These are phyloP conservation scores for Chiloscyllium punctatum DNA, from an alignment of 2,797 vertebrate species.

Conservation along the genomic window DNA sequence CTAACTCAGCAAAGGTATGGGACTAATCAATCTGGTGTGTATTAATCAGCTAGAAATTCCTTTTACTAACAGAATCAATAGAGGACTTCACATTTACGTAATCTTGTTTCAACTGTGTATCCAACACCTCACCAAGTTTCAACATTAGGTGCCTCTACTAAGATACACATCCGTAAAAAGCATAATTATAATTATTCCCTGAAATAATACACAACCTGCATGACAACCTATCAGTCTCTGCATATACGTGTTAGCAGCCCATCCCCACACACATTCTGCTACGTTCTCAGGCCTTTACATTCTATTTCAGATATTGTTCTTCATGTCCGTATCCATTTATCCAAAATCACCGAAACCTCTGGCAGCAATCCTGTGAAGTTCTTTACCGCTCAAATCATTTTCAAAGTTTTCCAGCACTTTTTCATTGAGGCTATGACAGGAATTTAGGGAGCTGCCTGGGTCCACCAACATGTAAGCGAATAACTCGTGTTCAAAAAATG, in stretches of 20 bases:
- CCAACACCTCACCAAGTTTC: too few species aligned
- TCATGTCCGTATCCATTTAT: neutral
- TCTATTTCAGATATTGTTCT: neutral
- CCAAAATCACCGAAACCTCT: neutral
- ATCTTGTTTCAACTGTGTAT: too few species aligned
- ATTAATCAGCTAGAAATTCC: too few species aligned
- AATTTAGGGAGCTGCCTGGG: neutral
- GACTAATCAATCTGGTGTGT: too few species aligned
- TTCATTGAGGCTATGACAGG: neutral
- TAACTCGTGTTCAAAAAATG: neutral
- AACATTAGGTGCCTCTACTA: too few species aligned
- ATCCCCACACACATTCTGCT: neutral
- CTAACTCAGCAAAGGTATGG: too few species aligned
- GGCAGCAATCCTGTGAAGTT: neutral
- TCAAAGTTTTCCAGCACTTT: neutral
- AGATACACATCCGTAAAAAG: neutral
- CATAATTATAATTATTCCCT: neutral
- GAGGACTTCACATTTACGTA: too few species aligned
- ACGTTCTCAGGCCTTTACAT: neutral
- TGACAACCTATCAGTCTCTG: neutral
- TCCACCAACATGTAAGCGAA: neutral
- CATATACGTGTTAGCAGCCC: neutral
- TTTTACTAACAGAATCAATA: too few species aligned
- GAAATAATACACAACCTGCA: too few species aligned
- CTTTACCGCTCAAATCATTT: neutral